Base-by-base conservation (phyloP, 2,888 invertebrate genomes). In the Caenorhabditis japonica region DNA sequence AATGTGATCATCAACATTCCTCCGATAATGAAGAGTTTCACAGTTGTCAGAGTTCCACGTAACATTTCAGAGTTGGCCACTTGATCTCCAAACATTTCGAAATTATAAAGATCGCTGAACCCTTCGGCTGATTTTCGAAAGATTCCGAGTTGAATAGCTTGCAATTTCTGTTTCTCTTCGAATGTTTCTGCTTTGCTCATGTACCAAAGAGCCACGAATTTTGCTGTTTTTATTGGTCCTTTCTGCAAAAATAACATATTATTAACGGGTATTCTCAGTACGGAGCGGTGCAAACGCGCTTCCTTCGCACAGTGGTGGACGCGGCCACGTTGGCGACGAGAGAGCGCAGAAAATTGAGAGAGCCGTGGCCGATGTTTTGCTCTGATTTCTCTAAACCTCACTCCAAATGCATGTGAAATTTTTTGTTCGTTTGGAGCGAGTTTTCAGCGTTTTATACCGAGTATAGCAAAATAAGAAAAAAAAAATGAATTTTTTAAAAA, bases 31-130 rank as follows among this genome's bases (percentile, higher is more conserved):
- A 85, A 79, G n/a, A 85, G 55, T 38, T 78, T 76, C n/a, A 78
- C 75, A 7, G 85, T 85, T 0, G 73, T 69, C 41, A 76, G 46
- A 5, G 81, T 79, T n/a, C 85, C 85, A 8, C 79, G 52, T 8
- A 84, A 61, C 85, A 85, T 85, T 62, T 85, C 85, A 8, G 80
- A 73, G 39, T 86, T 86, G 7, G 84, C 85, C 4, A 85, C 77
- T 64, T 84, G 80, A 55, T 85, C 85, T 5, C 80, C 85, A 49
- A 82, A 85, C 79, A 84, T 84, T 60, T 82, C 75, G 25, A 83
- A 76, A 38, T 70, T 76, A 49, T 80, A 81, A 3, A 71, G 38
- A 10, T 64, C 41, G 41, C 75, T 76, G 62, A 83, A 85, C 12
- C 77, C 60, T 1, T 52, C 49, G 2, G 64, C 70, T 4, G 76